These are phyloP conservation scores for Malthinus flaveolus DNA, from an alignment of 2,888 invertebrate genomes.

Conservation along the genomic window DNA sequence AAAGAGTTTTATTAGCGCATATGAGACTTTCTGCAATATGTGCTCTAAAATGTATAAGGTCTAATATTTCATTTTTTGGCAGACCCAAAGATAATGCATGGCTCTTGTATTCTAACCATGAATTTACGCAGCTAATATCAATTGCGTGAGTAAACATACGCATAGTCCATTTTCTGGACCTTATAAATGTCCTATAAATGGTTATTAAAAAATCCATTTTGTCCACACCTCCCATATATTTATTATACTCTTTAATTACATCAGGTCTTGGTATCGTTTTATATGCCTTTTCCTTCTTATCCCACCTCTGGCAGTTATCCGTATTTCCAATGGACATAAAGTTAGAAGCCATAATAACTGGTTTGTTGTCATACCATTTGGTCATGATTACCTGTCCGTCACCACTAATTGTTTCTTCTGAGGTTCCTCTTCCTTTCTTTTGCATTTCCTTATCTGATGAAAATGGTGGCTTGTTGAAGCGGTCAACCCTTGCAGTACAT, in stretches of 20 bases:
- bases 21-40: conserved; percentile 9
- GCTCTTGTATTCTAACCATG: conserved; percentile 8
- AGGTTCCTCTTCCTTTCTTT: conserved; percentile 12
- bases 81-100: not conserved
- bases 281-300: conserved; percentile 2
- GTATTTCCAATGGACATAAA: not conserved
- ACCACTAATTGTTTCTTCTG: conserved; percentile 14
- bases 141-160: conserved; percentile 13
- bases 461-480: conserved; percentile 23
- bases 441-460: conserved; percentile 1
- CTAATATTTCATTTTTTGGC: conserved; percentile 7
- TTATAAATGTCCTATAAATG: conserved; percentile 11
- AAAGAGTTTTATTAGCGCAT: not conserved
- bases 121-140: conserved; percentile 3
- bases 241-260: conserved; percentile 5
- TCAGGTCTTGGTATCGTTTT: conserved; percentile 4
- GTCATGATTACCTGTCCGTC: conserved; percentile 12
- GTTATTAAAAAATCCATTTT: conserved; percentile 11
- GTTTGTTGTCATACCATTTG: conserved; percentile 34
- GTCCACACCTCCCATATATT: conserved; percentile 11
- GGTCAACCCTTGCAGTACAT: conserved; percentile 17
- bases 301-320: conserved; percentile 2
- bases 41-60: conserved; percentile 6
- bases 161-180: conserved; percentile 15
- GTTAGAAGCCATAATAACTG: conserved; percentile 17